Evolutionary conservation across 2,797 vertebrate genomes (phyloP), one percentile per base, ranked within the genome.

Genomic region (Karalla daura): DNA sequence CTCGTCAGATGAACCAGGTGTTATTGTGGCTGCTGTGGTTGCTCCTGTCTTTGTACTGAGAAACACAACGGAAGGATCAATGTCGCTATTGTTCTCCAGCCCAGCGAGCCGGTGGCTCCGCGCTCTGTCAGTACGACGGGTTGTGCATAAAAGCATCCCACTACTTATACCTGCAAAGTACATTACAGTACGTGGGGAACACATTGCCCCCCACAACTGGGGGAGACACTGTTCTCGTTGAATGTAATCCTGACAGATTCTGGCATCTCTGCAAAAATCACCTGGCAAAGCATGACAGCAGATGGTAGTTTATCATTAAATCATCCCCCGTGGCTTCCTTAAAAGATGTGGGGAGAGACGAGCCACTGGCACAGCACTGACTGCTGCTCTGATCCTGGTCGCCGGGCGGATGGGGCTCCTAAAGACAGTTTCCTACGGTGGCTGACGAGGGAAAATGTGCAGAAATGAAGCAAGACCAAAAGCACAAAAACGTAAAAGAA

Each of bases 1-100:
- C 10, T 41, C 37, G 11, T 63, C 18, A 25, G 44, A 37, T 51
- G 53, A 61, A 50, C 51, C 36, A 54, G 50, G 46, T 70, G 51
- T 2, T 35, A 28, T n/a, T 43, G 40, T n/a, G 18, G 15, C 17
- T 9, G 20, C 4, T 8, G n/a, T 51, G n/a, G 7, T 39, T 23
- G 12, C 15, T 9, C 25, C 5, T n/a, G 37, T 52, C n/a, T 25
- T 20, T 55, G 47, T 0, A 47, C 7, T 41, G 18, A 13, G 9
- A 58, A 14, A 40, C 17, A 53, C 25, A 53, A 45, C 7, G 5
- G 5, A 49, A 17, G 11, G 3, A 33, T 7, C 32, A 54, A 35
- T 44, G 7, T 14, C 20, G 18, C 36, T 14, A 14, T 70, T 75
- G 51, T 71, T 63, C 51, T 66, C 23, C 46, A n/a, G 53, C 33